phyloP scores from a whole-genome alignment of 1,140 invertebrate genomes.

The Notospermus geniculatus region DNA sequence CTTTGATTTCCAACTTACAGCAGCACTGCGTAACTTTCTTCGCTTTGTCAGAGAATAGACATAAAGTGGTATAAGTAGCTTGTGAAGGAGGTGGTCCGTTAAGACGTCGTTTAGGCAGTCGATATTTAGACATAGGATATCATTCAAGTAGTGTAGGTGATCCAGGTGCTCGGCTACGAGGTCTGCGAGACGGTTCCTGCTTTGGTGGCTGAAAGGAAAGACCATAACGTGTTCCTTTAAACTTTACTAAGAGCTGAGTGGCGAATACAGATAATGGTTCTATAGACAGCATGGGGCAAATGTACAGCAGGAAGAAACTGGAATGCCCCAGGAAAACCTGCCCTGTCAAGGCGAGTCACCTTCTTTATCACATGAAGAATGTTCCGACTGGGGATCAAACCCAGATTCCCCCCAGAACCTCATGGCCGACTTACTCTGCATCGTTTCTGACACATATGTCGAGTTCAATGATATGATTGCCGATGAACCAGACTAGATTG shows the following conservation, averaged over 20 bases:
- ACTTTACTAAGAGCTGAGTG: too few species aligned
- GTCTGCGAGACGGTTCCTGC: conserved; percentile 83
- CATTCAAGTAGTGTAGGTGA: conserved; percentile 96
- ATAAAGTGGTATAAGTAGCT: conserved; percentile 90
- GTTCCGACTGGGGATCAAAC: too few species aligned
- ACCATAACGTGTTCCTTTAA: too few species aligned
- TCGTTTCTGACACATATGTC: conserved; percentile 93
- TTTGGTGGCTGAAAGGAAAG: conserved; percentile 74
- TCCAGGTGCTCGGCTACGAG: conserved; percentile 96
- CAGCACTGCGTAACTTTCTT: conserved; percentile 26
- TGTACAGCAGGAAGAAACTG: too few species aligned
- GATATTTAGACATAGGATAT: conserved; percentile 90
- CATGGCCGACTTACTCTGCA: conserved; percentile 69
- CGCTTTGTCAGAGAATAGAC: conserved; percentile 76
- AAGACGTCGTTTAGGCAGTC: conserved; percentile 90
- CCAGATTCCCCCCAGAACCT: too few species aligned
- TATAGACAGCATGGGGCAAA: too few species aligned
- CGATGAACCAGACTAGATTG: conserved; percentile 99
- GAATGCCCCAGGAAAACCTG: too few species aligned
- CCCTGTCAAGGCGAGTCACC: too few species aligned
- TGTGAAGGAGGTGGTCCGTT: conserved; percentile 91
- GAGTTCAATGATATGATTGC: conserved; percentile 94
- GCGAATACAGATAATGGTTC: too few species aligned
- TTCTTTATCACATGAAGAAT: too few species aligned
- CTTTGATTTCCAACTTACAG: conserved; percentile 12